Percentiles rank a stretch among this genome's conserved stretches.
These are phyloP conservation scores for Lynx canadensis DNA, from an alignment of 2,113 vertebrate genomes.

Conservation along the genomic window DNA sequence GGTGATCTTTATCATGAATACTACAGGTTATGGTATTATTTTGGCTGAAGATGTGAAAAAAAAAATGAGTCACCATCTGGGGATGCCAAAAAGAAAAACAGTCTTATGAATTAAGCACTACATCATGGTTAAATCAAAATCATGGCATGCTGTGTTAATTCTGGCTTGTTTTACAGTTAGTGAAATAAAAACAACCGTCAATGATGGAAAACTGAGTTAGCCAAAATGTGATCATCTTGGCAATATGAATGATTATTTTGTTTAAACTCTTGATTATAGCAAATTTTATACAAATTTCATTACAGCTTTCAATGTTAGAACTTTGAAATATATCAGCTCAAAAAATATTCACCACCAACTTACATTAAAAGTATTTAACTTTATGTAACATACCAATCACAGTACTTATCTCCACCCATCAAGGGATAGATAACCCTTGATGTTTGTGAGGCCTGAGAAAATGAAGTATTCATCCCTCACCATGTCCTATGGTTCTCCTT, in stretches of 20 bases:
- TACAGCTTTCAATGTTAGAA: neutral
- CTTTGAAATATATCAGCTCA: neutral
- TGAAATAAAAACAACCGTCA: conserved; percentile 65
- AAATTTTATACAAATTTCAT: conserved; percentile 48
- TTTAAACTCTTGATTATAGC: neutral
- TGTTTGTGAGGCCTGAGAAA: neutral
- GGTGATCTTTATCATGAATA: neutral
- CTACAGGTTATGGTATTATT: neutral
- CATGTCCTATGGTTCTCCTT: neutral
- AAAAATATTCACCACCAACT: conserved; percentile 17
- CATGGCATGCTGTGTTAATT: conserved; percentile 74
- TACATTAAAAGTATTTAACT: neutral
- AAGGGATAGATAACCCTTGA: neutral
- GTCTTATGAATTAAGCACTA: conserved; percentile 68
- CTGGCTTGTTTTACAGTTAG: conserved; percentile 72
- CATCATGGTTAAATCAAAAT: conserved; percentile 71
- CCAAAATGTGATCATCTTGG: conserved; percentile 40
- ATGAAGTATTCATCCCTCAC: neutral
- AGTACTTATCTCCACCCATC: neutral
- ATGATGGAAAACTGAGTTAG: neutral
- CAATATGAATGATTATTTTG: conserved; percentile 33
- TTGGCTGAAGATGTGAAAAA: conserved; percentile 1
- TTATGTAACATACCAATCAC: neutral
- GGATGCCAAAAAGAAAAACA: conserved; percentile 30
- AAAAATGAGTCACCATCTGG: conserved; percentile 32